A percentile compares a stretch with the other conserved stretches of the same genome.
Evolutionary conservation across 2,888 invertebrate genomes (phyloP).

Genomic region (Sinopyrophorus schimmeli): DNA sequence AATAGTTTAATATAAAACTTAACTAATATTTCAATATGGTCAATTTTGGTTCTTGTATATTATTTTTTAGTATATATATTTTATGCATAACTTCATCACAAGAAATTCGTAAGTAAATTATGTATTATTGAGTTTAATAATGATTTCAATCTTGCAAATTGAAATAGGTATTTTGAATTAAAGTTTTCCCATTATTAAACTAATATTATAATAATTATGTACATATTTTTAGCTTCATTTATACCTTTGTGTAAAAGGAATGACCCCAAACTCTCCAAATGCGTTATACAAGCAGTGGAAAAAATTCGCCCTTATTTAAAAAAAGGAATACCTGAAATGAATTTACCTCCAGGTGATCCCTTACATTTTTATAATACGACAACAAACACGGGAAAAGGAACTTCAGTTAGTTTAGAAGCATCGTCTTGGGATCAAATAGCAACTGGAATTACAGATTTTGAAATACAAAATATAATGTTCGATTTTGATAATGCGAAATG

Average conservation of each 20-base stretch:
- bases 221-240: slow-evolving; percentile 27
- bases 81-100: too few species aligned
- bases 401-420: slow-evolving; percentile 2
- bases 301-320: slow-evolving; percentile 40
- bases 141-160: not conserved
- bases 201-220: too few species aligned
- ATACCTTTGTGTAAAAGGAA: slow-evolving; percentile 40
- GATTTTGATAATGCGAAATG: slow-evolving; percentile 8
- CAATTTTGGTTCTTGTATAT: too few species aligned
- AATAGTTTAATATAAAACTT: too few species aligned
- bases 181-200: too few species aligned
- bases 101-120: too few species aligned
- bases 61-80: too few species aligned
- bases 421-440: slow-evolving; percentile 14
- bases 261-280: slow-evolving; percentile 45
- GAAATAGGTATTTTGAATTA: too few species aligned
- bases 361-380: slow-evolving; percentile 3
- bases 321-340: slow-evolving; percentile 48
- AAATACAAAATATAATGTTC: slow-evolving; percentile 6
- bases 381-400: not conserved
- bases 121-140: not conserved
- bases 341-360: slow-evolving; percentile 36
- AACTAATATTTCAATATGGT: too few species aligned
- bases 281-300: slow-evolving; percentile 43
- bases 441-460: slow-evolving; percentile 5